Base-by-base conservation (phyloP, 2,113 vertebrate genomes). In the Platichthys stellatus region DNA sequence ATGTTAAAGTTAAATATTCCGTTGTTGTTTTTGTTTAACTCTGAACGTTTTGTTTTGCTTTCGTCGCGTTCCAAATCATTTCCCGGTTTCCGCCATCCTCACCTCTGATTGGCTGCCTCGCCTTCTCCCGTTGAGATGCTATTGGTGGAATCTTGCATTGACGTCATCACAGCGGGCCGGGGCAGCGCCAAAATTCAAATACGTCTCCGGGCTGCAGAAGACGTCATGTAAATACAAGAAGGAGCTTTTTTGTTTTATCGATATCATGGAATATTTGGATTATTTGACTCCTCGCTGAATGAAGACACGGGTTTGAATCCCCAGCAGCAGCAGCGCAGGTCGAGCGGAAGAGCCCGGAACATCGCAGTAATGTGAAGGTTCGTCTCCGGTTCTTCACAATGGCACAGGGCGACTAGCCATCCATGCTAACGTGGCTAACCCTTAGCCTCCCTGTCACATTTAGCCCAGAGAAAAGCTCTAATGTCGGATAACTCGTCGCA, bases 111-210 rank as follows among this genome's bases (percentile, higher is more conserved):
- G 87, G 72, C 21, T 9, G 3, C 20, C 11, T 3, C 4, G 17
- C 14, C 0, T 1, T 9, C 5, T 0, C 13, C 0, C 1, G 2
- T n/a, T n/a, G 1, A 2, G 15, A 61, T 21, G 1, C 70, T 28
- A 92, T 92, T 92, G 88, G 89, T 49, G 17, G 0, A 38, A 7
- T n/a, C 57, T 90, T 82, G 0, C 28, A 5, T 4, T 1, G 28
- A 91, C 85, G 85, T 96, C 93, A 62, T 9, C 9, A 74, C 12
- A 38, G 74, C 84, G 40, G 40, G 31, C 63, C 64, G 15, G 64
- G 31, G 80, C 35, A 3, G n/a, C 97, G 97, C 97, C 96, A 97
- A 96, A 98, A 97, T 98, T 97, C 96, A 97, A 98, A 97, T 87
- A 75, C 2, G n/a, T 57, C n/a, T 21, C 53, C 14, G 53, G n/a